phyloP scores from a whole-genome alignment of 2,888 invertebrate genomes.

The Andrena marginata region DNA sequence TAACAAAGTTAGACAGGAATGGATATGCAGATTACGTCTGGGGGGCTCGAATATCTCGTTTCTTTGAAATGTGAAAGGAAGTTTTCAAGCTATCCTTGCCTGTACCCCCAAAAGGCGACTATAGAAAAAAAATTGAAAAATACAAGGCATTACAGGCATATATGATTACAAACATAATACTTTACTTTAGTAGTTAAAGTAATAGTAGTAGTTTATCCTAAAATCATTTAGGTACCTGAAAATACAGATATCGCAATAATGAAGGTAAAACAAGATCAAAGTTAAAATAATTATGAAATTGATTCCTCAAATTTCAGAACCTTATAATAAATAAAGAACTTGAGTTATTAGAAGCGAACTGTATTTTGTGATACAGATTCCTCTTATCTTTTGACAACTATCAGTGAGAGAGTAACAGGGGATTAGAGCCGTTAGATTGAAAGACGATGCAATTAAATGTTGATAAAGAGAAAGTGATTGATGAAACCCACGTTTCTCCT shows the following conservation, averaged over 20 bases:
- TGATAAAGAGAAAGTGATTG: background rate
- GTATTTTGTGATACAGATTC: too few relatives aligned
- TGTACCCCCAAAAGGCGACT: too few relatives aligned
- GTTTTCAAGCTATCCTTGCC: background rate
- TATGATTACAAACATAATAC: too few relatives aligned
- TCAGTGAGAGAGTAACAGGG: background rate
- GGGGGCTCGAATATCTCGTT: background rate
- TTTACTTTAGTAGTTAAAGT: background rate
- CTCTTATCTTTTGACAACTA: background rate
- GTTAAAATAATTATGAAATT: too few relatives aligned
- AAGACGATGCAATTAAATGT: background rate
- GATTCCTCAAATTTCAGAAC: too few relatives aligned
- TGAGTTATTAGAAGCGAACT: too few relatives aligned
- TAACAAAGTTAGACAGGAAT: conserved; percentile 20
- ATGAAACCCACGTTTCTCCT: background rate
- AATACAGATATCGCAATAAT: too few relatives aligned
- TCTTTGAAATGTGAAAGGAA: background rate
- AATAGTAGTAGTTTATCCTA: background rate
- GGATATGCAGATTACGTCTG: conserved; percentile 19
- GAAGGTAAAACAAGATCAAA: too few relatives aligned
- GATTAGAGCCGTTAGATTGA: background rate
- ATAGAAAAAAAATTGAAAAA: too few relatives aligned
- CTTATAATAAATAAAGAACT: too few relatives aligned
- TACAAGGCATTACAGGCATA: too few relatives aligned
- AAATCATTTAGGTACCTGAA: too few relatives aligned